These are phyloP conservation scores for Narcine bancroftii DNA, from an alignment of 2,113 vertebrate genomes.

Conservation along the genomic window DNA sequence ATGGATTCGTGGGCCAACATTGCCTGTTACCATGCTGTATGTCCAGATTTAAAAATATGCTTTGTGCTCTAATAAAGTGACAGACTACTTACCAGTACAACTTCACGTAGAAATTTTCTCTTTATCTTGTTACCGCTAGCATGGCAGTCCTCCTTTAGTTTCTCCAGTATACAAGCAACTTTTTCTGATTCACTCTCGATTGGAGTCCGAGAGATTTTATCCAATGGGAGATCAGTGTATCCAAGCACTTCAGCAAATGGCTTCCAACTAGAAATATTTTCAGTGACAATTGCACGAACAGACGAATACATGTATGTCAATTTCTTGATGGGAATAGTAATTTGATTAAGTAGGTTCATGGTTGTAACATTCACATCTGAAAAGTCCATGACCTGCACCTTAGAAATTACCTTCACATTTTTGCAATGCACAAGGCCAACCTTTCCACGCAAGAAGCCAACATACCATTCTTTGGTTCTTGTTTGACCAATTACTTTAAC, in stretches of 20 bases:
- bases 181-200: constrained; percentile 73
- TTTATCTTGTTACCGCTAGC: constrained; percentile 56
- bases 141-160: constrained; percentile 90
- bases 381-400: constrained; percentile 76
- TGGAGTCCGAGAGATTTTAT: constrained; percentile 57
- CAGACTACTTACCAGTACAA: constrained; percentile 70
- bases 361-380: constrained; percentile 64
- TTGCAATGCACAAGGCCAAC: constrained; percentile 84
- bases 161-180: constrained; percentile 78
- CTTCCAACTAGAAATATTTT: constrained; percentile 77
- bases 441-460: constrained; percentile 75
- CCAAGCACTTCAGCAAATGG: constrained; percentile 73
- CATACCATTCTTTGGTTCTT: constrained; percentile 93
- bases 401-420: constrained; percentile 82
- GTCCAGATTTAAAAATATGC: no score
- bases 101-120: constrained; percentile 82
- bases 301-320: constrained; percentile 89
- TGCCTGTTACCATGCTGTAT: no score
- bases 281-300: constrained; percentile 75
- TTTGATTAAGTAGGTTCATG: constrained; percentile 71
- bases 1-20: no score
- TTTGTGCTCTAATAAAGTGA: no score
- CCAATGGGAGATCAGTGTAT: constrained; percentile 63
- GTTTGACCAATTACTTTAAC: constrained; percentile 81
- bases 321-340: constrained; percentile 78